These are phyloP conservation scores for Cyprinodon variegatus DNA, from an alignment of 2,113 vertebrate genomes.

Conservation along the genomic window DNA sequence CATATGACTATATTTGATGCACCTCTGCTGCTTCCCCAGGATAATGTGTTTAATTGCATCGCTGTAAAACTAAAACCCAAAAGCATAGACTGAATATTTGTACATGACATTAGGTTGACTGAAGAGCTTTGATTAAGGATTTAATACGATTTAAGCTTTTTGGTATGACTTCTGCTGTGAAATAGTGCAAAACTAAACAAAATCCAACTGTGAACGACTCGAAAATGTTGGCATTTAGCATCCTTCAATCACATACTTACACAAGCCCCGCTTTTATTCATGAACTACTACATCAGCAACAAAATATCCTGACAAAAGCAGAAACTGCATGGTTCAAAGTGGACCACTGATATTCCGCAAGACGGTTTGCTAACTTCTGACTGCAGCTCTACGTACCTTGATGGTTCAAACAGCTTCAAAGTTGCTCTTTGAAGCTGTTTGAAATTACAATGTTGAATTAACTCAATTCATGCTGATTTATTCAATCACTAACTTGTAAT, in stretches of 20 bases:
- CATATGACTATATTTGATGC: too few species aligned
- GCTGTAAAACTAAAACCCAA: neutral
- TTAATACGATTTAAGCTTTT: too few species aligned
- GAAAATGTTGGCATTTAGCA: too few species aligned
- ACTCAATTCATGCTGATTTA: neutral
- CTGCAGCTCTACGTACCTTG: slow-evolving; percentile 14
- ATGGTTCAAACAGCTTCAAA: slow-evolving; percentile 3
- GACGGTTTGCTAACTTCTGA: slow-evolving; percentile 10
- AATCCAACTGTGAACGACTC: neutral
- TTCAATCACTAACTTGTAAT: neutral
- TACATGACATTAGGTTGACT: too few species aligned
- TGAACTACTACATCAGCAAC: too few species aligned
- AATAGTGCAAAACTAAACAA: neutral
- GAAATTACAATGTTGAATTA: neutral
- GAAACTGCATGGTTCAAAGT: neutral
- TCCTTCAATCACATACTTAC: too few species aligned
- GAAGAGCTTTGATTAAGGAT: too few species aligned
- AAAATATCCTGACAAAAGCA: neutral
- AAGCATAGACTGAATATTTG: too few species aligned
- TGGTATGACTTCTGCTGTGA: neutral
- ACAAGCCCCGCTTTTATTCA: too few species aligned
- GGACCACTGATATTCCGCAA: slow-evolving; percentile 3
- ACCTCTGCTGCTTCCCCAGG: too few species aligned
- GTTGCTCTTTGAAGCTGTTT: neutral
- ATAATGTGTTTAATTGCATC: neutral